phyloP scores from a whole-genome alignment of 2,888 invertebrate genomes.

The Chrysolina oricalcia region DNA sequence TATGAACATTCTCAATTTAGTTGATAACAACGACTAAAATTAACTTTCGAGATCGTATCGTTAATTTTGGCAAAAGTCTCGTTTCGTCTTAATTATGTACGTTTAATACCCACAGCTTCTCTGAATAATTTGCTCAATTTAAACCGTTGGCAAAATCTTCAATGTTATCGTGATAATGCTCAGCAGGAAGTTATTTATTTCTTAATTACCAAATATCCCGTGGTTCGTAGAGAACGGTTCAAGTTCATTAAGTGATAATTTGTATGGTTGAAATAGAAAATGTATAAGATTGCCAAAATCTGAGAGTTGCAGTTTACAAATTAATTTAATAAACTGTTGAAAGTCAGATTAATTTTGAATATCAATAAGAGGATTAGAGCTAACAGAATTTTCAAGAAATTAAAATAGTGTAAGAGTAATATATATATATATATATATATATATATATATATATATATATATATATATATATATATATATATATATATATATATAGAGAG shows the following conservation, averaged over 20 bases:
- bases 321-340: too few relatives aligned
- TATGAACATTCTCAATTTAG: too few relatives aligned
- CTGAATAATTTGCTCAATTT: slow-evolving; percentile 9
- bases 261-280: neutral
- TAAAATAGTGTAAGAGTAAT: too few relatives aligned
- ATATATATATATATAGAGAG: too few relatives aligned
- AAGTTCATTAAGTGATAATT: slow-evolving; percentile 4
- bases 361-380: too few relatives aligned
- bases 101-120: slow-evolving; percentile 14
- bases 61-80: slow-evolving; percentile 14
- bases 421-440: too few relatives aligned
- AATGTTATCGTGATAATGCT: neutral
- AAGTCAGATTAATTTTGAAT: too few relatives aligned
- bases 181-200: slow-evolving; percentile 15
- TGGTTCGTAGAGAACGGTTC: neutral
- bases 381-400: too few relatives aligned
- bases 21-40: neutral
- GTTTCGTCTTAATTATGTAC: slow-evolving; percentile 10
- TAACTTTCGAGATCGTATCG: slow-evolving; percentile 5
- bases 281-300: neutral
- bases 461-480: too few relatives aligned
- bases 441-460: too few relatives aligned
- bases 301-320: neutral
- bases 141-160: slow-evolving; percentile 1
- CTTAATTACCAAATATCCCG: neutral